Conservation (phyloP, 2,113 vertebrate genomes). For the Noctilio leporinus region DNA sequence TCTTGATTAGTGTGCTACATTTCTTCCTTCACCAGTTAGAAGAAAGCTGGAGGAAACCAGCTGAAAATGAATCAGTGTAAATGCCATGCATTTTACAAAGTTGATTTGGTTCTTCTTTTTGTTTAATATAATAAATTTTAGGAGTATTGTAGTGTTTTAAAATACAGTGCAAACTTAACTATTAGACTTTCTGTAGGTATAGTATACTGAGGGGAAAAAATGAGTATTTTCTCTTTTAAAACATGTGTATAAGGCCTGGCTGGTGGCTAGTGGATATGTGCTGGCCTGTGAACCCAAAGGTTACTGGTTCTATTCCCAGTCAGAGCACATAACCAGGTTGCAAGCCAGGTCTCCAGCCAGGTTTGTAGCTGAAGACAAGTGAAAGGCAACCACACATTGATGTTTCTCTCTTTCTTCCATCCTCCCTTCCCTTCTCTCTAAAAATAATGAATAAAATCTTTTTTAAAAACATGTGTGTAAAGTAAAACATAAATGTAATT, state of each 20-base stretch:
- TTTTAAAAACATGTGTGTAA: not conserved
- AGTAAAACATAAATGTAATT: not conserved
- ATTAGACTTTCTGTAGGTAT: not conserved
- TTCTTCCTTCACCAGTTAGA: not conserved
- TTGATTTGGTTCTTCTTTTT: not conserved
- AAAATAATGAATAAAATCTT: too few species aligned
- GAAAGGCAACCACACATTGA: too few species aligned
- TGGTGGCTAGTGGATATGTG: too few species aligned
- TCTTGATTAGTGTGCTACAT: not conserved
- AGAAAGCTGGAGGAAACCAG: not conserved
- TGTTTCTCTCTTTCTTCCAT: too few species aligned
- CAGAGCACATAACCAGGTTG: too few species aligned
- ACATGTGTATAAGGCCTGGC: not conserved
- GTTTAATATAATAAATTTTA: constrained; percentile 4
- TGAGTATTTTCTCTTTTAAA: not conserved
- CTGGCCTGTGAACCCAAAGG: too few species aligned
- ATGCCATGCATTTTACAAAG: not conserved
- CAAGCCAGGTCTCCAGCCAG: too few species aligned
- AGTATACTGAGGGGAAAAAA: not conserved
- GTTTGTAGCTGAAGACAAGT: too few species aligned
- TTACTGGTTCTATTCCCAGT: too few species aligned
- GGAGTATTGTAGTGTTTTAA: not conserved
- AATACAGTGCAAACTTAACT: not conserved
- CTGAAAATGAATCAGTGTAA: not conserved
- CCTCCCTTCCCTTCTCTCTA: too few species aligned